A percentile compares a stretch with the other conserved stretches of the same genome.
Evolutionary conservation across 2,113 vertebrate genomes (phyloP).

Genomic region (Amphilophus citrinellus): DNA sequence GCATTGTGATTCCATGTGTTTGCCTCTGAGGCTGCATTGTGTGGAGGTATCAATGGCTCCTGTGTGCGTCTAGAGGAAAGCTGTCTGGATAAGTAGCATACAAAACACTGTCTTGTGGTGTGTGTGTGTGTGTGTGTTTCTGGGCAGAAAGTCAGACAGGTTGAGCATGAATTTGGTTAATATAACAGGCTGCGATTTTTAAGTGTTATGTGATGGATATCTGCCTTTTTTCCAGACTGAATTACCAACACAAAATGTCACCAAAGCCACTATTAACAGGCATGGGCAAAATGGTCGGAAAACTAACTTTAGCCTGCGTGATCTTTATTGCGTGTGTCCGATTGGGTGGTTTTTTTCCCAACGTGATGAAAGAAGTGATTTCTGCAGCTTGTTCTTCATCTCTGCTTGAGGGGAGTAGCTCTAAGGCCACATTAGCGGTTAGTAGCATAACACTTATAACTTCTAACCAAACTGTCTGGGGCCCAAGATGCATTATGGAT

Average conservation of each 20-base stretch:
- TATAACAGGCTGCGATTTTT: not conserved
- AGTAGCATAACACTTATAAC: not conserved
- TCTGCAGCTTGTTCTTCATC: not conserved
- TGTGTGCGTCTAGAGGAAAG: slow-evolving; percentile 57
- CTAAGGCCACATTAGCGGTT: not conserved
- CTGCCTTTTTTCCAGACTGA: not conserved
- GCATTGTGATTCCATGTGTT: slow-evolving; percentile 67
- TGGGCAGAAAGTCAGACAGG: not conserved
- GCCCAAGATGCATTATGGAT: not conserved
- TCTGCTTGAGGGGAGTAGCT: not conserved
- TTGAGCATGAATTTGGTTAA: not conserved
- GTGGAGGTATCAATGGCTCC: slow-evolving; percentile 65
- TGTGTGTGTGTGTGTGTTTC: not conserved
- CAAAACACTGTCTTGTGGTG: not conserved
- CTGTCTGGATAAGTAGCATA: slow-evolving; percentile 14
- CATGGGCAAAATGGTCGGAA: not conserved
- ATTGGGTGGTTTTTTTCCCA: too few relatives aligned
- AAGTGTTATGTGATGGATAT: not conserved
- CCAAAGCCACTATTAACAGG: not conserved
- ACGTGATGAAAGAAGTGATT: not conserved
- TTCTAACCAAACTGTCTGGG: not conserved
- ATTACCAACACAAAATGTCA: not conserved
- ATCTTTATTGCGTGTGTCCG: too few relatives aligned
- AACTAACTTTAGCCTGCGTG: not conserved
- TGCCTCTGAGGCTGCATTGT: slow-evolving; percentile 70